Evolutionary conservation across 2,888 invertebrate genomes (phyloP).

Genomic region (Sussaba pulchella): DNA sequence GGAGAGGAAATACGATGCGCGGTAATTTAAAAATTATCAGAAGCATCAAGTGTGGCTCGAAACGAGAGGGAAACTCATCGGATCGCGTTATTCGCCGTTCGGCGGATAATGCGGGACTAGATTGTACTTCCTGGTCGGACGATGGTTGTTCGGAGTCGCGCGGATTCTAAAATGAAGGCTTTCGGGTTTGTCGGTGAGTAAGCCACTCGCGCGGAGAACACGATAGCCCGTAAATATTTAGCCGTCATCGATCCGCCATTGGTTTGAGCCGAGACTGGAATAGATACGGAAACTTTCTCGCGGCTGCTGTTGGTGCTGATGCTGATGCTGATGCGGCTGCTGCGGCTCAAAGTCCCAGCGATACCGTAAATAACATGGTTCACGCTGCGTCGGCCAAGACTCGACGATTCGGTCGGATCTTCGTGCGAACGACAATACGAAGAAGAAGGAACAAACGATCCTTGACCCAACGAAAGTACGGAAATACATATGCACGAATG

Average conservation of each 20-base stretch:
- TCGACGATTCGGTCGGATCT: slow-evolving; percentile 31
- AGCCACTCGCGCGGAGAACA: slow-evolving; percentile 18
- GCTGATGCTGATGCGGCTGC: no score
- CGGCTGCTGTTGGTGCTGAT: slow-evolving; percentile 36
- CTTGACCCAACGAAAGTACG: slow-evolving; percentile 63
- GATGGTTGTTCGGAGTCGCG: slow-evolving; percentile 18
- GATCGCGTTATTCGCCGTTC: neutral
- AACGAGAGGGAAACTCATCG: neutral
- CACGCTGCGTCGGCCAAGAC: slow-evolving; percentile 47
- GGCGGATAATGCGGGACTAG: slow-evolving; percentile 1
- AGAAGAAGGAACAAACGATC: slow-evolving; percentile 47
- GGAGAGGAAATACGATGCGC: neutral
- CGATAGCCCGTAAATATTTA: slow-evolving; percentile 63
- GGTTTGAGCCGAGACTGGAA: slow-evolving; percentile 64
- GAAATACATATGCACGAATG: slow-evolving; percentile 38
- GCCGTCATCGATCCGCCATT: slow-evolving; percentile 62
- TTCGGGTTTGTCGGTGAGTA: slow-evolving; percentile 34
- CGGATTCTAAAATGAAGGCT: slow-evolving; percentile 14
- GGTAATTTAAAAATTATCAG: neutral
- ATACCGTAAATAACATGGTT: slow-evolving; percentile 65
- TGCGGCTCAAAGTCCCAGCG: slow-evolving; percentile 24
- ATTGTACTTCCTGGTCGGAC: slow-evolving; percentile 22
- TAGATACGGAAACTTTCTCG: slow-evolving; percentile 63
- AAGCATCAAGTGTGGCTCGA: neutral
- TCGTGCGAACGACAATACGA: slow-evolving; percentile 21